These are phyloP conservation scores for Zapornia atra DNA, from an alignment of 2,113 vertebrate genomes.

Conservation along the genomic window DNA sequence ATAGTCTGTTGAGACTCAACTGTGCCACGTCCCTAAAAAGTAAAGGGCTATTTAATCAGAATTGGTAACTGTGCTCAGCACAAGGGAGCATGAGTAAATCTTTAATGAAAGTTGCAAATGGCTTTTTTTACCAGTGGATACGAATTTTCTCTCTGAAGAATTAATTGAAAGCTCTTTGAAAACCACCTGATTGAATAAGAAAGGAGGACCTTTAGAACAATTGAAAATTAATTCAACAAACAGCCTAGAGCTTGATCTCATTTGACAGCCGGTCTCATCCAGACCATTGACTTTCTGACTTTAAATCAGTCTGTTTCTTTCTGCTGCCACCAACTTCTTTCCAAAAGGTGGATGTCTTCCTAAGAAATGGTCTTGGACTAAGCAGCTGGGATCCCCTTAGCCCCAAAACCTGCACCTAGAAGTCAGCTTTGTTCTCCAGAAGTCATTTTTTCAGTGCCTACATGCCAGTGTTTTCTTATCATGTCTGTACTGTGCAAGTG, in stretches of 20 bases:
- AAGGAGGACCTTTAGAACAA: neutral
- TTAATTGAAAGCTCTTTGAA: neutral
- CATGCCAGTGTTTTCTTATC: neutral
- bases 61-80: neutral
- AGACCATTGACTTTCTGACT: neutral
- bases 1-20: neutral
- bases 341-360: neutral
- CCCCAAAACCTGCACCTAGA: neutral
- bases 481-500: neutral
- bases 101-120: neutral
- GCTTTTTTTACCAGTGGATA: neutral
- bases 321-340: neutral
- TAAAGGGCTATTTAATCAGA: neutral
- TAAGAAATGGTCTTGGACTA: neutral
- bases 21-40: neutral
- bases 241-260: neutral
- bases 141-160: neutral
- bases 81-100: neutral
- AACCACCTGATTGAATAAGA: neutral
- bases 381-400: neutral
- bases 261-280: neutral
- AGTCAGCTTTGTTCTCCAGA: neutral
- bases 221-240: constrained; percentile 5
- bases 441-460: neutral
- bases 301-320: neutral